Conservation (phyloP, 2,888 invertebrate genomes). For the Phengaris arion region DNA sequence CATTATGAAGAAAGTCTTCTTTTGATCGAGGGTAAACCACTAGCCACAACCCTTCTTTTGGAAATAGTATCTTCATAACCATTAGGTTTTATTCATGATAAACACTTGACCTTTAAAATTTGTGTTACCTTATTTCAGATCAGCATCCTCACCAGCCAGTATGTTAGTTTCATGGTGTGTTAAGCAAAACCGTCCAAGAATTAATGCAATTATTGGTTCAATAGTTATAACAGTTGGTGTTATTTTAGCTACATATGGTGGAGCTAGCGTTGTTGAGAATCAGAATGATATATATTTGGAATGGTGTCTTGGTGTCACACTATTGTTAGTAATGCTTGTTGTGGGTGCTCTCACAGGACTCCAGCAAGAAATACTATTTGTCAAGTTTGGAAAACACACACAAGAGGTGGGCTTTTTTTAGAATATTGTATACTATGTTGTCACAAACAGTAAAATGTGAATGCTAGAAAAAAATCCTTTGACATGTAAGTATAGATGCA, state of each 20-base stretch:
- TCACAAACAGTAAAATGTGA: too few species aligned
- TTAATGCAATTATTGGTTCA: slow-evolving; percentile 61
- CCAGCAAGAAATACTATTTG: slow-evolving; percentile 67
- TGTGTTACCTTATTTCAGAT: slow-evolving; percentile 48
- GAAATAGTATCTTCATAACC: too few species aligned
- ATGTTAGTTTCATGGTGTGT: slow-evolving; percentile 67
- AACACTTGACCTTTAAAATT: background rate
- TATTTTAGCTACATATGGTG: slow-evolving; percentile 65
- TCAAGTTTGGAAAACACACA: slow-evolving; percentile 69
- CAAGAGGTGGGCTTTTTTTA: slow-evolving; percentile 54
- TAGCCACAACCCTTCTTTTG: too few species aligned
- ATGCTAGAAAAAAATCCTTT: too few species aligned
- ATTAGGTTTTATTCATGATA: too few species aligned
- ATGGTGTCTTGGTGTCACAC: slow-evolving; percentile 66
- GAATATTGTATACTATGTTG: background rate
- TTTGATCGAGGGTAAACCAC: too few species aligned
- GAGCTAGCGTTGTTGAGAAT: slow-evolving; percentile 57
- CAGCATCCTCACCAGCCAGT: slow-evolving; percentile 70
- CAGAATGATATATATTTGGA: slow-evolving; percentile 56
- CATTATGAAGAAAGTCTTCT: too few species aligned
- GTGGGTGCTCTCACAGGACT: slow-evolving; percentile 69
- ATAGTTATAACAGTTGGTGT: slow-evolving; percentile 65
- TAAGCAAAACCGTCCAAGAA: slow-evolving; percentile 57
- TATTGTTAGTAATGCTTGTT: slow-evolving; percentile 58
- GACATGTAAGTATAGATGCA: too few species aligned